A percentile compares a stretch with the other conserved stretches of the same genome.
phyloP scores from a whole-genome alignment of 2,888 invertebrate genomes.

The Meiosimyza platycephala region DNA sequence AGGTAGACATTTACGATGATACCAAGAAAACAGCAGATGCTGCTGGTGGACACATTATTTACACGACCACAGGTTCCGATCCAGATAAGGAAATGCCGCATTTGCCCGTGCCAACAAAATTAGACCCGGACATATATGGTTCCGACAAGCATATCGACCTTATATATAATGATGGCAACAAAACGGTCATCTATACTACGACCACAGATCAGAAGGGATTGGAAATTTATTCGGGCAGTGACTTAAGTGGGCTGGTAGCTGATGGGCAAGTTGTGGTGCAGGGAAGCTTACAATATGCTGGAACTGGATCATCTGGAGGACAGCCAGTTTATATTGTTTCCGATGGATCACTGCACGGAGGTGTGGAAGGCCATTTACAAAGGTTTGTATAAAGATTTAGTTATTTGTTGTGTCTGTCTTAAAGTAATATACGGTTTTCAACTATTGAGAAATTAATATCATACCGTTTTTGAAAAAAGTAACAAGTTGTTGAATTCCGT shows the following conservation, averaged over 20 bases:
- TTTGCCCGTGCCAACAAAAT: slow-evolving; percentile 63
- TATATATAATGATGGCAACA: slow-evolving; percentile 86
- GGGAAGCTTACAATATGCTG: slow-evolving; percentile 65
- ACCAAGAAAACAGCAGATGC: slow-evolving; percentile 57
- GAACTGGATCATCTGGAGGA: slow-evolving; percentile 60
- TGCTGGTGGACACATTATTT: slow-evolving; percentile 66
- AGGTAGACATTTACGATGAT: slow-evolving; percentile 65
- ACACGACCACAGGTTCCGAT: slow-evolving; percentile 64
- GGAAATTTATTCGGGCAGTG: slow-evolving; percentile 72
- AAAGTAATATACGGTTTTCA: too few species aligned
- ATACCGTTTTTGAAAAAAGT: too few species aligned
- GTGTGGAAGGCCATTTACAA: slow-evolving; percentile 65
- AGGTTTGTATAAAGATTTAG: slow-evolving; percentile 57
- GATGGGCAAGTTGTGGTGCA: slow-evolving; percentile 67
- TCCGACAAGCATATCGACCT: slow-evolving; percentile 76
- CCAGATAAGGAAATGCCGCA: slow-evolving; percentile 66
- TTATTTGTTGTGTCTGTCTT: too few species aligned
- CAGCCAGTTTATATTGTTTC: slow-evolving; percentile 67
- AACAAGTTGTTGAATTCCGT: too few species aligned
- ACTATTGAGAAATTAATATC: too few species aligned
- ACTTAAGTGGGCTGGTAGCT: slow-evolving; percentile 64
- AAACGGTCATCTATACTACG: slow-evolving; percentile 85
- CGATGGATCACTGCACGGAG: slow-evolving; percentile 59
- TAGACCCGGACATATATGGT: slow-evolving; percentile 67
- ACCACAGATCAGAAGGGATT: slow-evolving; percentile 82